phyloP scores from a whole-genome alignment of 1,140 invertebrate species.

The Lasioglossum baleicum region DNA sequence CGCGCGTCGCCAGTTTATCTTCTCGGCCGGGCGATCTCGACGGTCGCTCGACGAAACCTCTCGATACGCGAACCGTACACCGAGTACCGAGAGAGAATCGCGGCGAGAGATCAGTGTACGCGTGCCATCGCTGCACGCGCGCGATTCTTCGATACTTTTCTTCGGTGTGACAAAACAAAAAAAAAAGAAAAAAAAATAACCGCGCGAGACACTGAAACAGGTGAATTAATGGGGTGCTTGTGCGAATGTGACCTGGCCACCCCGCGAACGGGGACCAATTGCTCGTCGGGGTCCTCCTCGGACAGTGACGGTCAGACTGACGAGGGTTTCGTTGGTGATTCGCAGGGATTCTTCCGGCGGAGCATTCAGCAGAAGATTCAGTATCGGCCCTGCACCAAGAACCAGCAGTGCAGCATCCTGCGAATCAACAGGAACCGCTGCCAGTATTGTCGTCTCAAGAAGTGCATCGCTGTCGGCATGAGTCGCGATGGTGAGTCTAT shows the following conservation, averaged over 20 bases:
- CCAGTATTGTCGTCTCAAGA: constrained; percentile 97
- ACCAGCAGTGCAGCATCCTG: constrained; percentile 97
- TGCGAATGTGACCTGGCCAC: constrained; percentile 76
- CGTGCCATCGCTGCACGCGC: too few species aligned
- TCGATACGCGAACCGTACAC: too few species aligned
- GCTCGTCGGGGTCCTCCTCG: constrained; percentile 75
- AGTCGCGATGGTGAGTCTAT: constrained; percentile 94
- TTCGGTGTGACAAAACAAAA: not conserved
- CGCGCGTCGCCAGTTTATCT: too few species aligned
- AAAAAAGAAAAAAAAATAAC: not conserved
- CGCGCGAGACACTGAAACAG: not conserved
- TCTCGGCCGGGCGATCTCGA: too few species aligned
- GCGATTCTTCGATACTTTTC: too few species aligned
- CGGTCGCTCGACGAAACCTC: too few species aligned
- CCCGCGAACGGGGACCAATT: constrained; percentile 75
- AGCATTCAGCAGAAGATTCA: constrained; percentile 99
- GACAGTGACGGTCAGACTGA: constrained; percentile 77
- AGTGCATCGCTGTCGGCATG: constrained; percentile 99
- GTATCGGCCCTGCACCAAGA: constrained; percentile 98
- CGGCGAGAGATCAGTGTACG: too few species aligned
- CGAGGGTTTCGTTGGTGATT: constrained; percentile 79
- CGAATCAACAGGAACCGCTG: constrained; percentile 98
- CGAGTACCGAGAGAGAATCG: too few species aligned
- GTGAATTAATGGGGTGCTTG: constrained; percentile 78
- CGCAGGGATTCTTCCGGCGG: constrained; percentile 90